Evolutionary conservation across 2,113 vertebrate genomes (phyloP).

Genomic region (Anhinga anhinga): DNA sequence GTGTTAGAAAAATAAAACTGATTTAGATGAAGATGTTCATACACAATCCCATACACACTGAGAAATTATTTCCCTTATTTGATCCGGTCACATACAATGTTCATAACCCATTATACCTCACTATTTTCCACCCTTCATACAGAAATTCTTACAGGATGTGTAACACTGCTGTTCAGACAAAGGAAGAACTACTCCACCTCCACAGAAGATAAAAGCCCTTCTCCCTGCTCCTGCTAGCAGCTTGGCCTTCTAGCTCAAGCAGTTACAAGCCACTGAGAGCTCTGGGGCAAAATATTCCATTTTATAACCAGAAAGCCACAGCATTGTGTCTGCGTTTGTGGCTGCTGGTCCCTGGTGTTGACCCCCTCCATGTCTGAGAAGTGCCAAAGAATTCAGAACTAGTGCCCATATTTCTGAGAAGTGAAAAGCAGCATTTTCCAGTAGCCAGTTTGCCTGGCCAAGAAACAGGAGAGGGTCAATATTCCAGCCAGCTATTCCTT

Average conservation of each 20-base stretch:
- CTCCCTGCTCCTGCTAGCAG: background rate
- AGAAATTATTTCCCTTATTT: background rate
- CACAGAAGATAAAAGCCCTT: background rate
- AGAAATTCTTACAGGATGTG: background rate
- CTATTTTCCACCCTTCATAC: background rate
- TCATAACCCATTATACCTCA: background rate
- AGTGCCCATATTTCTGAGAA: background rate
- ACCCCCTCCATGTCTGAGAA: background rate
- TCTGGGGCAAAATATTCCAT: background rate
- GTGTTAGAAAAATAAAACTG: background rate
- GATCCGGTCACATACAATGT: background rate
- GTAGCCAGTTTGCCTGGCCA: background rate
- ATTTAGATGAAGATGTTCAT: background rate
- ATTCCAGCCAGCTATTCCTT: background rate
- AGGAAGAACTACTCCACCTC: background rate
- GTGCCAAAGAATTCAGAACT: background rate
- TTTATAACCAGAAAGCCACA: background rate
- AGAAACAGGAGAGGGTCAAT: background rate
- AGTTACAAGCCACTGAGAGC: background rate
- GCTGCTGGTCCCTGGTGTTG: background rate
- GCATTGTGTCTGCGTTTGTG: accelerated
- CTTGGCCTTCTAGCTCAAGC: background rate
- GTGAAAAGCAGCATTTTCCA: background rate
- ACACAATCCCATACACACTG: background rate
- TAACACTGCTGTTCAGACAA: background rate